Base-by-base conservation (phyloP, 2,113 vertebrate genomes). In the Perca flavescens region DNA sequence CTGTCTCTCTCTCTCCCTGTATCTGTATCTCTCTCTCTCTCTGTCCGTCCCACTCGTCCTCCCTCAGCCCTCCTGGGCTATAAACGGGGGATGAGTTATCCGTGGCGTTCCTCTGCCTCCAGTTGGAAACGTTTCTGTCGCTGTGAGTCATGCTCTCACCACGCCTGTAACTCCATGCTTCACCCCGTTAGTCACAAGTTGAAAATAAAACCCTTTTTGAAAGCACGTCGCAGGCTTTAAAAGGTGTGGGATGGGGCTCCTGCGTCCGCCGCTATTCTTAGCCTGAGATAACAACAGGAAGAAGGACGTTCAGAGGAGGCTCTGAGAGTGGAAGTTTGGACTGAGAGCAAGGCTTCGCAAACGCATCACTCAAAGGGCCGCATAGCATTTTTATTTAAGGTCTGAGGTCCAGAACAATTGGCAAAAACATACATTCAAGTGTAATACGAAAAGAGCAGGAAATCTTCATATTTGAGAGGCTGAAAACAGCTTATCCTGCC, bases 31-130 rank as follows among this genome's bases (percentile, higher is more conserved):
- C 34, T 36, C 34, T 36, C 36, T 40, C 36, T 40, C 0, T 40
- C 68, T 64, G 46, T 5, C 53, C 12, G 0, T 6, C 34, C 43
- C 52, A 19, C 54, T 57, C 62, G 1, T n/a, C 47, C 80, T 60
- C 54, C 62, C 40, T 65, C 54, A 0, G 58, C 47, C 52, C 52
- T 57, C 16, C 50, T 77, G 72, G 71, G 79, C 79, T 79, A 68
- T 79, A 82, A 79, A 68, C 63, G 49, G 54, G 52, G 56, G 52
- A 62, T 81, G 88, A 88, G 53, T 64, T 70, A 64, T 91, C 77
- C 6, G 2, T 50, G 54, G 73, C 19, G 31, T 36, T 74, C 3
- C 72, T 72, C 69, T 43, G 80, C 81, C 83, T 77, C 53, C 88
- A 81, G 80, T 74, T 77, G 85, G 86, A 79, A 57, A 0, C 74